Base-by-base conservation (phyloP, 2,113 vertebrate species). In the Cephalophus harveyi region DNA sequence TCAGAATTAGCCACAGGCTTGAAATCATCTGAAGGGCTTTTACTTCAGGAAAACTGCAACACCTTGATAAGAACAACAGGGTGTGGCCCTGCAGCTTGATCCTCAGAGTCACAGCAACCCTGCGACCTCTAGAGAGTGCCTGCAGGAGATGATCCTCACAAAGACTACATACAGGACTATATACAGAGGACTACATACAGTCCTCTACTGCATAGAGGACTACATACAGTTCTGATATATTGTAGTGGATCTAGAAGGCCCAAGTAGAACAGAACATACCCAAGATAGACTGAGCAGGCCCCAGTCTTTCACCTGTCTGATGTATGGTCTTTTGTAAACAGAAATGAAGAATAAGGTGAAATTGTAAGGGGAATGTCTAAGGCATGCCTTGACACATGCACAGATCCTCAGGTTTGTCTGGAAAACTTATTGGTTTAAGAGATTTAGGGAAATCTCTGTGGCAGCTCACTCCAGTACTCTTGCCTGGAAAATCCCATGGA, bases 301-400 rank as follows among this genome's bases (percentile, higher is more conserved):
- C 12, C 5, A 19, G 21, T 40, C n/a, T 92, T 36, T 33, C 48
- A 52, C 2, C 21, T 62, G 17, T 46, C 46, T n/a, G n/a, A 30
- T 7, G 52, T 54, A 54, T 48, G 21, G 28, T 86, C 55, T 57
- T 62, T 3, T 54, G 3, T n/a, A 62, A 60, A 11, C 5, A 62
- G 14, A 21, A 74, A 19, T 7, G 64, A 36, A 54, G 46, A 28
- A 23, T 16, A n/a, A 76, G 21, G 46, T 23, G 25, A 23, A 54
- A 23, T 21, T 12, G 48, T 46, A 78, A 27, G 9, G 14, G 33
- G n/a, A 62, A n/a, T 54, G 10, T 60, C 36, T 28, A n/a, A 48
- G 36, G 1, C 3, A 54, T 0, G 0, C 5, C 23, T 5, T 28
- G 52, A 23, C 12, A 60, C 3, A 5, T n/a, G n/a, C 57, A 40